Evolutionary conservation across 2,797 vertebrate species (phyloP).

Genomic region (Pagetopsis macropterus): DNA sequence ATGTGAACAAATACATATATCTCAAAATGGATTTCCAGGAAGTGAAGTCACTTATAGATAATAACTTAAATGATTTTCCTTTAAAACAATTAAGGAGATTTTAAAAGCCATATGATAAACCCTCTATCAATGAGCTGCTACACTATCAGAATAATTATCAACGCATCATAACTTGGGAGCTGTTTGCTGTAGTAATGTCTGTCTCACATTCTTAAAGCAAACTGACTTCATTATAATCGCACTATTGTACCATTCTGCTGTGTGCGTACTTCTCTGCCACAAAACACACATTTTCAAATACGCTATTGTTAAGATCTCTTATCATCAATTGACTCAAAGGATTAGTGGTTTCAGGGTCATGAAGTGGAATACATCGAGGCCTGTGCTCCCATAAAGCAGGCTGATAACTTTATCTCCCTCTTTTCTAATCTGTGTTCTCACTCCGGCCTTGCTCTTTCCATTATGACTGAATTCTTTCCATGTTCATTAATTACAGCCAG

Average conservation of each 20-base stretch:
- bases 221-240: not conserved
- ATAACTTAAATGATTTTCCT: not conserved
- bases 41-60: not conserved
- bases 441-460: slow-evolving; percentile 16
- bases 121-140: not conserved
- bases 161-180: not conserved
- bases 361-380: slow-evolving; percentile 36
- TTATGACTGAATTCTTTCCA: slow-evolving; percentile 20
- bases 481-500: slow-evolving; percentile 12
- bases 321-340: slow-evolving; percentile 10
- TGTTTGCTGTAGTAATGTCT: not conserved
- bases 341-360: slow-evolving; percentile 42
- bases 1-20: not conserved
- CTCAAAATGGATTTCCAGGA: not conserved
- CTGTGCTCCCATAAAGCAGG: slow-evolving; percentile 22
- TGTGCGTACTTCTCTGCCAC: not conserved
- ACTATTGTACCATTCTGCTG: not conserved
- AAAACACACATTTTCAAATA: slow-evolving; percentile 31
- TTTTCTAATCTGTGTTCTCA: slow-evolving; percentile 25
- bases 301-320: not conserved
- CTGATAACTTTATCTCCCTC: slow-evolving; percentile 36
- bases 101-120: not conserved
- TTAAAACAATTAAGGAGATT: not conserved
- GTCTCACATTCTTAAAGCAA: not conserved
- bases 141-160: not conserved